Evolutionary conservation across 2,113 vertebrate genomes (phyloP).

Genomic region (Holacanthus passer): DNA sequence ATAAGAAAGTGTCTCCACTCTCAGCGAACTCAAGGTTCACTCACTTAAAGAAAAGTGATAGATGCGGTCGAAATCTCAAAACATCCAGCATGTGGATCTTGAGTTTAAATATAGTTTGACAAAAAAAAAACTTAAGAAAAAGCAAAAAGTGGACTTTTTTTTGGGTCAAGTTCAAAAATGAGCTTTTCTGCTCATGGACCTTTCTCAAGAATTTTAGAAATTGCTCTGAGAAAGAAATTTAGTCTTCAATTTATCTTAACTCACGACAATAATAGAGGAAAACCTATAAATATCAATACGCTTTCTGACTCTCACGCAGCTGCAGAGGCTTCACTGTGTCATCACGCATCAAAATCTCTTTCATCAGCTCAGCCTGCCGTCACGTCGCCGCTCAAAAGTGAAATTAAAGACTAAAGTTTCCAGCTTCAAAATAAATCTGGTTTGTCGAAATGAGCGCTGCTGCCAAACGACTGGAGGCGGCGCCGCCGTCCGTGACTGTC

Average conservation of each 20-base stretch:
- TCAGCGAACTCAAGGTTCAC: no score
- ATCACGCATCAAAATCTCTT: not conserved
- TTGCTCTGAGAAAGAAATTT: not conserved
- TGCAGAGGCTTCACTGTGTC: constrained; percentile 11
- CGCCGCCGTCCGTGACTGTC: not conserved
- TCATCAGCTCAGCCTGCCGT: constrained; percentile 1
- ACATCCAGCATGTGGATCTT: not conserved
- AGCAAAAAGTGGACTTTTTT: not conserved
- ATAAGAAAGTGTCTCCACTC: not conserved
- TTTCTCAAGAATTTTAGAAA: not conserved
- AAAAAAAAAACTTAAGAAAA: no score
- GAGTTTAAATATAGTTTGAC: not conserved
- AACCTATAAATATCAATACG: constrained; percentile 13
- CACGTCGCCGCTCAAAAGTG: not conserved
- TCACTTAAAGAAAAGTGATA: no score
- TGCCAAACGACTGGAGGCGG: not conserved
- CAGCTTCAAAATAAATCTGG: not conserved
- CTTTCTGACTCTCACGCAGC: not conserved
- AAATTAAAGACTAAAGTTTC: not conserved
- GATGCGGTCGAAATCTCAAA: not conserved
- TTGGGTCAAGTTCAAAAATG: not conserved
- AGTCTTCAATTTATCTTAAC: not conserved
- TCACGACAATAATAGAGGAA: not conserved
- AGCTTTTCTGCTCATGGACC: not conserved
- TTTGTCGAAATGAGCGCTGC: not conserved